Conservation (phyloP, 2,888 invertebrate genomes). For the Caenorhabditis sp. region DNA sequence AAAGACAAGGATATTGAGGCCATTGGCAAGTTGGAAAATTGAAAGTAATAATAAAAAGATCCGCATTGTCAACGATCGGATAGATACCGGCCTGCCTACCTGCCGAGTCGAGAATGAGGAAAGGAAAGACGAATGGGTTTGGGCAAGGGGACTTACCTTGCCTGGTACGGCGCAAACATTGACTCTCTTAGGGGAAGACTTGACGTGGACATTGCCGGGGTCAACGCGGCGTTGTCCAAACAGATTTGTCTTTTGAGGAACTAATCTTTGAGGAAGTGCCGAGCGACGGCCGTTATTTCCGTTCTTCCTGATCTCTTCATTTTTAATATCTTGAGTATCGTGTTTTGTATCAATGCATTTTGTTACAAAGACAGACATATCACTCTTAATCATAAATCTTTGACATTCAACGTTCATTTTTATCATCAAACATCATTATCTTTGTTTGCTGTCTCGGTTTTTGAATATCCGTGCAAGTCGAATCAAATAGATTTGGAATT, state of each 20-base stretch:
- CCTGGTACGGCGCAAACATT: slow-evolving; percentile 64
- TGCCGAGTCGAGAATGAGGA: background rate
- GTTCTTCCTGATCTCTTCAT: too few species aligned
- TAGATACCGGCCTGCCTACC: too few species aligned
- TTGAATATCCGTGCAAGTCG: too few species aligned
- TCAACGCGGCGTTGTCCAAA: slow-evolving; percentile 65
- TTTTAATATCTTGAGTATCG: too few species aligned
- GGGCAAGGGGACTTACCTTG: slow-evolving; percentile 33
- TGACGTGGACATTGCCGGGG: slow-evolving; percentile 60
- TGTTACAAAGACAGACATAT: too few species aligned
- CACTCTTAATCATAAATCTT: background rate
- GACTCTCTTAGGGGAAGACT: slow-evolving; percentile 45
- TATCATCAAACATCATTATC: background rate
- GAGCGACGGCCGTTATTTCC: too few species aligned
- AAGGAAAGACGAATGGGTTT: slow-evolving; percentile 37
- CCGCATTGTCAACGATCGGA: slow-evolving; percentile 37
- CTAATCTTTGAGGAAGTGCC: slow-evolving; percentile 24
- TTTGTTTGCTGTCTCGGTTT: background rate
- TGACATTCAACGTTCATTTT: background rate
- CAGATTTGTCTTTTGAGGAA: slow-evolving; percentile 60
- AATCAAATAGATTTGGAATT: too few species aligned
- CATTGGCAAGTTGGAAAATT: slow-evolving; percentile 39
- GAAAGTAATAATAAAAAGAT: slow-evolving; percentile 37
- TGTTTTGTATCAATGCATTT: background rate
- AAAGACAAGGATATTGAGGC: slow-evolving; percentile 80